Evolutionary conservation across 2,797 vertebrate species (phyloP).

Genomic region (Diceros bicornis): DNA sequence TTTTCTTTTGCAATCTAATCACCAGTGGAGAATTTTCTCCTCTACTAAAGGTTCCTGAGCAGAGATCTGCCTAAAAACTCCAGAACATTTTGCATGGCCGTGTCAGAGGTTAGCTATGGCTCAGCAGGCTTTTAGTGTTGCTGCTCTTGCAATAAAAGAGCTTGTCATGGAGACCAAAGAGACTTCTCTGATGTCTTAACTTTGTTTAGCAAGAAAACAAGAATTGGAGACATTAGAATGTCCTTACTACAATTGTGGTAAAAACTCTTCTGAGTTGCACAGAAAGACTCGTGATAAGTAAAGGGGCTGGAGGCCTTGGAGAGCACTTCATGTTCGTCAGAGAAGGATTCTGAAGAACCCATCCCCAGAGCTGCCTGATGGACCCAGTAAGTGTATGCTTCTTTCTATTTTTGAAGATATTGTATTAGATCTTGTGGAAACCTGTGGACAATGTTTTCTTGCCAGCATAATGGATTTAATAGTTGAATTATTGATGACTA

Average conservation of each 20-base stretch:
- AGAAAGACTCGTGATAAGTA: neutral
- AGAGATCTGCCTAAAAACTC: neutral
- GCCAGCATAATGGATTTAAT: conserved; percentile 22
- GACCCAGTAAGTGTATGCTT: neutral
- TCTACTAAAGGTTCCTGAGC: neutral
- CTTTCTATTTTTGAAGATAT: conserved; percentile 20
- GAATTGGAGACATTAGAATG: neutral
- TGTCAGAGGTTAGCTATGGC: neutral
- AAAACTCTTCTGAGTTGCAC: neutral
- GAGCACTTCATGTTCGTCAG: neutral
- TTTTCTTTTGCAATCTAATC: conserved; percentile 6
- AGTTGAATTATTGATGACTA: conserved; percentile 62
- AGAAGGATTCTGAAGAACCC: neutral
- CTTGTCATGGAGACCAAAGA: conserved; percentile 11
- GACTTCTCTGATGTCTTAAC: neutral
- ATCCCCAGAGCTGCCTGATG: neutral
- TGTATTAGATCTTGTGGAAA: conserved; percentile 1
- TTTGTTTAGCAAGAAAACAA: conserved; percentile 28
- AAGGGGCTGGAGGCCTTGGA: neutral
- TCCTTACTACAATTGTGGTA: neutral
- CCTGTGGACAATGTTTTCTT: conserved; percentile 53
- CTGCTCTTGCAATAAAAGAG: conserved; percentile 6
- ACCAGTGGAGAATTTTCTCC: neutral
- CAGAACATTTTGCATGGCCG: neutral
- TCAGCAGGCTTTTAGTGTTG: neutral